Conservation (phyloP, 1,140 invertebrate species). For the Drosophila auraria region DNA sequence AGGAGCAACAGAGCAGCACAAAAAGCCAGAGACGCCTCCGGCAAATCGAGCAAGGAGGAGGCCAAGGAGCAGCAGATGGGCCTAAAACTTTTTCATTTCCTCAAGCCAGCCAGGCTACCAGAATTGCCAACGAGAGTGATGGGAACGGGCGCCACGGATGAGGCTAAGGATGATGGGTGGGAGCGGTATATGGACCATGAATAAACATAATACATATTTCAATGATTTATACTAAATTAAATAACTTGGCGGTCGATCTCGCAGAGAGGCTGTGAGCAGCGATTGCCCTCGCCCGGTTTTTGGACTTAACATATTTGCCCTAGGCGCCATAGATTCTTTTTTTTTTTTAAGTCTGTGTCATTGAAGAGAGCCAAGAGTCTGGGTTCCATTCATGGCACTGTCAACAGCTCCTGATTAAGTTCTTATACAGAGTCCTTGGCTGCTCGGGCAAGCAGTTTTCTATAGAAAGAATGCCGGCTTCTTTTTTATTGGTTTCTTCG, state of each 20-base stretch:
- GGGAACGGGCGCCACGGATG: slow-evolving; percentile 5
- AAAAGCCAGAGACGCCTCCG: slow-evolving; percentile 40
- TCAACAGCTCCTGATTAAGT: slow-evolving; percentile 62
- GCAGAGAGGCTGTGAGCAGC: slow-evolving; percentile 24
- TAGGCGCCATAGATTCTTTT: slow-evolving; percentile 8
- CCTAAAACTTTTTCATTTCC: slow-evolving; percentile 78
- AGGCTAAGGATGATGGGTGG: slow-evolving; percentile 1
- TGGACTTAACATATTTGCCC: slow-evolving; percentile 56
- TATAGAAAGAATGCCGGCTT: slow-evolving; percentile 24
- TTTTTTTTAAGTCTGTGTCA: slow-evolving; percentile 23
- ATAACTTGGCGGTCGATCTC: slow-evolving; percentile 72
- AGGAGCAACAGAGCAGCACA: slow-evolving; percentile 25
- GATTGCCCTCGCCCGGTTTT: slow-evolving; percentile 29
- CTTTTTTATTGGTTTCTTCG: slow-evolving; percentile 12
- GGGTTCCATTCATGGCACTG: slow-evolving; percentile 25
- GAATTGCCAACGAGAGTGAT: slow-evolving; percentile 18
- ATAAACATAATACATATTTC: slow-evolving; percentile 80
- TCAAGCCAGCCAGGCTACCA: slow-evolving; percentile 19
- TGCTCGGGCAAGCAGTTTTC: slow-evolving; percentile 10
- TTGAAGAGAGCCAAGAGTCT: slow-evolving; percentile 25
- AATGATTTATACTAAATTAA: slow-evolving; percentile 83
- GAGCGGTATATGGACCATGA: slow-evolving; percentile 42
- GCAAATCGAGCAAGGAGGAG: slow-evolving; percentile 36
- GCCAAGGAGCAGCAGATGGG: slow-evolving; percentile 56
- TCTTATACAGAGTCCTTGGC: slow-evolving; percentile 31